Base-by-base conservation (phyloP, 2,113 vertebrate species). In the Theristicus caerulescens region DNA sequence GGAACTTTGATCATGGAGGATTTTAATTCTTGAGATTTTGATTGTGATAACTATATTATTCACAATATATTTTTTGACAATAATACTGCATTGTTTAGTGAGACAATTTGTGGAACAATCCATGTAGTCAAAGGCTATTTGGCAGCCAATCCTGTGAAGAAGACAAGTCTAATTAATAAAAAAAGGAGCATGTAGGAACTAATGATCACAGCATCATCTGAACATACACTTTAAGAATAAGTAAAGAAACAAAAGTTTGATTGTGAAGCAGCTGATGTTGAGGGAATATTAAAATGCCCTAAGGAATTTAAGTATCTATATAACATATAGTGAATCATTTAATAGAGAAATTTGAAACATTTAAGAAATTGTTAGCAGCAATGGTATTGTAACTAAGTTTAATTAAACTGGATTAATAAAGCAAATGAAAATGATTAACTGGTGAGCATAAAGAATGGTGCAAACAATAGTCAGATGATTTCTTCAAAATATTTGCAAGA, bases 21-120 rank as follows among this genome's bases (percentile, higher is more conserved):
- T 81, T 94, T 95, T 78, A 96, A 94, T 97, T 92, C 74, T 59
- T 93, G 69, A 95, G 58, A 96, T 96, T 90, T 65, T 91, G 54
- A 55, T 18, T 88, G 34, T 79, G 89, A 92, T 96, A 92, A 67
- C 29, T 67, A 2, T 42, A 42, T 81, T 77, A 95, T 93, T 88
- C 25, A 72, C 76, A 73, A 86, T 69, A 32, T 36, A 6, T 24
- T 54, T 95, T 89, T 76, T 71, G 6, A 59, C 19, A 32, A 32
- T 79, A 65, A 69, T 44, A 40, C 12, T 52, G 29, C 73, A 49
- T 32, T 74, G 61, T 42, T 57, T 15, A 83, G 26, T 93, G 42
- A 85, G 52, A 87, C 80, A 93, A 92, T 87, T 72, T 57, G n/a
- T 91, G 77, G 88, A 64, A 73, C 58, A 67, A 91, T 93, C 34